These are phyloP conservation scores for Hoplostethus mediterraneus DNA, from an alignment of 2,797 vertebrate genomes.

Conservation along the genomic window DNA sequence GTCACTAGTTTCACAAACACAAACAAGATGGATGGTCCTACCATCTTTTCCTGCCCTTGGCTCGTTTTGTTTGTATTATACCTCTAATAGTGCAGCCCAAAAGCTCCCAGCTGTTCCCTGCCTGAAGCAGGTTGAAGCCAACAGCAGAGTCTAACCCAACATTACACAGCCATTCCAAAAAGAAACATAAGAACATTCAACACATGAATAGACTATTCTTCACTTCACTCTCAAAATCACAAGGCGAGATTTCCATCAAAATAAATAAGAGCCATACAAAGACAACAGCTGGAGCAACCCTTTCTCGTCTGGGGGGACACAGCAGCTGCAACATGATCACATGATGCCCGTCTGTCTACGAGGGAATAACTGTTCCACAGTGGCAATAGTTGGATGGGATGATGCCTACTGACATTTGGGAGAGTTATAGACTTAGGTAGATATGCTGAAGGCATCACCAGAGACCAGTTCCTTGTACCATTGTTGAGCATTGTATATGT, in stretches of 20 bases:
- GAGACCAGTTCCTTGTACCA: constrained; percentile 4
- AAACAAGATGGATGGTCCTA: neutral
- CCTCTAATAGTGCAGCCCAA: neutral
- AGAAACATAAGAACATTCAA: constrained; percentile 16
- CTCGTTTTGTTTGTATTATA: neutral
- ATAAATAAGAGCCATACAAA: constrained; percentile 22
- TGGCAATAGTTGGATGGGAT: constrained; percentile 22
- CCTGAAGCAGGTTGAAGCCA: neutral
- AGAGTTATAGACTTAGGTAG: constrained; percentile 19
- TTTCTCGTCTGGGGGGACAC: neutral
- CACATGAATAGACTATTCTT: constrained; percentile 9
- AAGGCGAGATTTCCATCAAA: constrained; percentile 16
- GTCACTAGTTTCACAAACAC: too few species aligned
- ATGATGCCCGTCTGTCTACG: constrained; percentile 7
- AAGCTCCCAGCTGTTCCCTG: constrained; percentile 26
- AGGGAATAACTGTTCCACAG: constrained; percentile 2
- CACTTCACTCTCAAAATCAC: constrained; percentile 6
- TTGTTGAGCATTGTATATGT: constrained; percentile 37
- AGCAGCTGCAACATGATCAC: constrained; percentile 18
- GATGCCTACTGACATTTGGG: constrained; percentile 29
- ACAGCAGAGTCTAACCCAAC: neutral
- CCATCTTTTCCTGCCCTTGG: neutral
- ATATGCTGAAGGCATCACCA: constrained; percentile 32
- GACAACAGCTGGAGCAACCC: constrained; percentile 13
- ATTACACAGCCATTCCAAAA: constrained; percentile 5